Evolutionary conservation across 2,888 invertebrate species (phyloP), one percentile per base, ranked within the genome.

Genomic region (Fragum fragum): DNA sequence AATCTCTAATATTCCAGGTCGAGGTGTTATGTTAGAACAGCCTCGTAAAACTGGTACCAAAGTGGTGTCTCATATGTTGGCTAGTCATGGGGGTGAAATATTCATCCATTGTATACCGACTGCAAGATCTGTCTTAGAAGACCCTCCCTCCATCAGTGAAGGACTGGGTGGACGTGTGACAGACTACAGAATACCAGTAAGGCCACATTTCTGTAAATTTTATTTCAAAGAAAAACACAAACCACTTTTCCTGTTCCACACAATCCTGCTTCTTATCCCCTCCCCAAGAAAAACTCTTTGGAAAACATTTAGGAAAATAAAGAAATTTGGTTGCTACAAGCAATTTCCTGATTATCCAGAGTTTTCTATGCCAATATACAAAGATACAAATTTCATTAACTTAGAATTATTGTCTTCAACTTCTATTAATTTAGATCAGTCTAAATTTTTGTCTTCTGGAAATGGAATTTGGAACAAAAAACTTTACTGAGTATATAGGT

Each of bases 51-150:
- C 94, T 18, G 94, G 93, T 1, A 86, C 97, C 1, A 97, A 98
- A 93, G 97, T 98, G 0, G 97, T 98, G 32, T 98, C 98, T 0
- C 99, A 99, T 95, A 96, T 99, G 92, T 94, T 99, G 71, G 97
- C 98, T 0, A 97, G 98, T 14, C 98, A 99, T 90, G 98, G 98
- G 0, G 98, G 98, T 0, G 99, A 99, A 95, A 97, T 99, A 89
- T 99, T 98, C 95, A 97, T 99, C 85, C 99, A 99, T 87, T 97
- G 98, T 0, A 95, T 99, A 57, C 97, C 97, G 32, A 98, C 98
- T 0, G 96, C 97, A 1, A 91, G 98, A 52, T 97, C 97, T 57
- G 97, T 98, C 3, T 96, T 98, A 73, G 99, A 99, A 94, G 99
- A 99, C 94, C 98, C 98, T 0, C 99, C 99, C 0, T 98, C 98